Base-by-base conservation (phyloP, 2,113 vertebrate genomes). In the Machaerirhynchus nigripectus region DNA sequence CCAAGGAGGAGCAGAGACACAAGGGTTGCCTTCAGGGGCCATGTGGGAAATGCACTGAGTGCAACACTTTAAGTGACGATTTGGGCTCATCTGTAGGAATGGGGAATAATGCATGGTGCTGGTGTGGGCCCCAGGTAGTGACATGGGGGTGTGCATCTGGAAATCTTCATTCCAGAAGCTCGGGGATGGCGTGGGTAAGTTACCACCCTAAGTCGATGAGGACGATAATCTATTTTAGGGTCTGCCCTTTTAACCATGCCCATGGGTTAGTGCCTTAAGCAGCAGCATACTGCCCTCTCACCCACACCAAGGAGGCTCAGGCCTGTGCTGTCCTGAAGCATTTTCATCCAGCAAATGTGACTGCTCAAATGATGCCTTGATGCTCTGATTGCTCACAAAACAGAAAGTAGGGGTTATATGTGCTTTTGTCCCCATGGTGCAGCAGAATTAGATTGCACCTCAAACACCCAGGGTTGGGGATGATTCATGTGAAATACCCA, bases 271-370 rank as follows among this genome's bases (percentile, higher is more conserved):
- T 46, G 56, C 44, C 31, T 84, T 35, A 27, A 61, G 20, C n/a
- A 91, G 15, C 26, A 50, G 44, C 10, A 19, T 16, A 1, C 10
- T 60, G 4, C 42, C 24, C 37, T 84, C 44, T 71, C 37, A n/a
- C 6, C 12, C 11, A 13, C 14, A 24, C n/a, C 16, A 42, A 59
- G 57, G 56, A 59, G 46, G 7, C 18, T 70, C 30, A 17, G 30
- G 6, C 42, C 42, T n/a, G 0, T 0, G 0, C 39, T 57, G 40
- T 53, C 14, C 33, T 77, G 1, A 7, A 24, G 24, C 24, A 8
- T 78, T 39, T 39, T 35, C 56, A 81, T 55, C 33, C 42, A 40
- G 55, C 46, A 35, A 71, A 50, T 6, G 21, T 73, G 44, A 10
- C 56, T 73, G 46, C 44, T 90, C 27, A 70, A 76, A 35, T 3